These are phyloP conservation scores for Acleris cristana DNA, from an alignment of 2,888 invertebrate genomes.

Conservation along the genomic window DNA sequence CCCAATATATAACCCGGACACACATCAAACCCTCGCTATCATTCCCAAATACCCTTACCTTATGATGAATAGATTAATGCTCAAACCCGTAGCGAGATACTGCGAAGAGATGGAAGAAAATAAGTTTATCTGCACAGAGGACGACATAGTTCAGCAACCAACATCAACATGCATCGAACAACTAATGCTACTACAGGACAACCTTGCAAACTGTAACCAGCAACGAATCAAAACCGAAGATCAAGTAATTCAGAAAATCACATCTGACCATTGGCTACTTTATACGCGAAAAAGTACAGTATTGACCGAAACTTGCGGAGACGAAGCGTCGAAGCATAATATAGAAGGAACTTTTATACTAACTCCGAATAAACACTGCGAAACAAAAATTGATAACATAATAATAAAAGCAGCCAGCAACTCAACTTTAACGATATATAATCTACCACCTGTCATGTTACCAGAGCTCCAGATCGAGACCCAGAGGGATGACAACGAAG, in stretches of 20 bases:
- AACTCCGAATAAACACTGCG: conserved; percentile 5
- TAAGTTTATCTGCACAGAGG: conserved; percentile 8
- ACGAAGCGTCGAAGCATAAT: conserved; percentile 13
- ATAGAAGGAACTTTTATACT: conserved; percentile 20
- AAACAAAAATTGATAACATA: background rate
- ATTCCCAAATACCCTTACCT: conserved; percentile 22
- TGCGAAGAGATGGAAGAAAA: conserved; percentile 34
- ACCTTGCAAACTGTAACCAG: conserved; percentile 28
- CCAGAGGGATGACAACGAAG: background rate
- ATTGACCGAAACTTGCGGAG: conserved; percentile 10
- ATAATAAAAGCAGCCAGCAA: conserved; percentile 4
- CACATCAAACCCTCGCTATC: background rate
- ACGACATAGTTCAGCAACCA: conserved; percentile 13
- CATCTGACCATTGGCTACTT: conserved; percentile 8
- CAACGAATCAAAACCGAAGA: conserved; percentile 9
- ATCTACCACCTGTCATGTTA: background rate
- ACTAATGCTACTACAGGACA: conserved; percentile 29
- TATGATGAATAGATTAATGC: conserved; percentile 32
- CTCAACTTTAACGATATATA: background rate
- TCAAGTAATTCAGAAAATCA: background rate
- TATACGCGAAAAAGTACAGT: background rate
- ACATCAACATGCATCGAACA: conserved; percentile 32
- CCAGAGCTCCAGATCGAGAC: conserved; percentile 5
- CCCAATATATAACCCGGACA: conserved; percentile 6
- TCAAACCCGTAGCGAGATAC: conserved; percentile 28